Evolutionary conservation across 2,113 vertebrate species (phyloP).

Genomic region (Lamprotornis superbus): DNA sequence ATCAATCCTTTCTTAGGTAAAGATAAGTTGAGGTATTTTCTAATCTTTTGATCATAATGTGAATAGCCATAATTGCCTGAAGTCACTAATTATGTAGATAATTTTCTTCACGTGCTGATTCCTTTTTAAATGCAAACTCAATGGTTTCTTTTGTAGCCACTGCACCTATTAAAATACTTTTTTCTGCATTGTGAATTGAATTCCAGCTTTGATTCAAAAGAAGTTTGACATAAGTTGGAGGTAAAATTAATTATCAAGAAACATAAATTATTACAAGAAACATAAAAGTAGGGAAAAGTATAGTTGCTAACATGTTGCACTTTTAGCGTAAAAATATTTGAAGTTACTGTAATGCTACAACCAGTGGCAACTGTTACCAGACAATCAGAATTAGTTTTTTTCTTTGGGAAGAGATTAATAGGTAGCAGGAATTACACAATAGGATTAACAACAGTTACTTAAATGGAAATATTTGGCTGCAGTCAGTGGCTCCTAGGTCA

Average conservation of each 20-base stretch:
- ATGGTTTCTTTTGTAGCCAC: neutral
- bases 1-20: neutral
- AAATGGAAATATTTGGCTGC: neutral
- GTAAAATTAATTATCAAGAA: neutral
- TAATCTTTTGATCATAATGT: neutral
- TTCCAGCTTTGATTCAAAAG: neutral
- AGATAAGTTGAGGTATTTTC: neutral
- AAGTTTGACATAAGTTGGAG: neutral
- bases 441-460: neutral
- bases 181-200: neutral
- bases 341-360: neutral
- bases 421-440: neutral
- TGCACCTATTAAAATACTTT: neutral
- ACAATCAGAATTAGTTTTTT: neutral
- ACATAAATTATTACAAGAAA: neutral
- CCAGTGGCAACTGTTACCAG: neutral
- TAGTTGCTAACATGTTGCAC: neutral
- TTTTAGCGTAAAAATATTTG: neutral
- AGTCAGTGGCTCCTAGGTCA: neutral
- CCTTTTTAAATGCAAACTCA: neutral
- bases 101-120: neutral
- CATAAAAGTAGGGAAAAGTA: neutral
- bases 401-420: neutral
- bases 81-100: neutral
- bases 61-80: neutral